Percentiles rank a stretch among this genome's conserved stretches.
Evolutionary conservation across 2,797 vertebrate species (phyloP).

Genomic region (Myotis findleyi): DNA sequence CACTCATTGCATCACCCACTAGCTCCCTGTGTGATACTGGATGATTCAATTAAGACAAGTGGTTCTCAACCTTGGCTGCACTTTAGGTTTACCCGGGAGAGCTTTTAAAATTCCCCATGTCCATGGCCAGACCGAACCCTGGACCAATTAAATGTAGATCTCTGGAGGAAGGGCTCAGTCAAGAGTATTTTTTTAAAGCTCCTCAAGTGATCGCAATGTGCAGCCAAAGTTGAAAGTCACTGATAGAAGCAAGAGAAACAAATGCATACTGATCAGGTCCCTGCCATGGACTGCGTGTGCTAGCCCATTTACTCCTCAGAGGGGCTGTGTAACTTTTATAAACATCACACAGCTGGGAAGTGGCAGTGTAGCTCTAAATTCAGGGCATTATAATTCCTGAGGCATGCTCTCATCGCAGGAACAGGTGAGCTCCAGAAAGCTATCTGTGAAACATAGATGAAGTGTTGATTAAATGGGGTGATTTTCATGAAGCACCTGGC

Average conservation of each 20-base stretch:
- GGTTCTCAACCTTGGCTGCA: conserved; percentile 44
- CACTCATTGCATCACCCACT: neutral
- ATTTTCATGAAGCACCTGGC: neutral
- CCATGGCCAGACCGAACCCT: neutral
- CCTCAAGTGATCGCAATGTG: neutral
- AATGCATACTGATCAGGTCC: neutral
- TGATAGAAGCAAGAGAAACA: neutral
- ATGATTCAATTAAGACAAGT: conserved; percentile 75
- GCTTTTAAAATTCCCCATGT: conserved; percentile 49
- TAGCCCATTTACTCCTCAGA: neutral
- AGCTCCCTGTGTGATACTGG: conserved; percentile 27
- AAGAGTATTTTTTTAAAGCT: conserved; percentile 15
- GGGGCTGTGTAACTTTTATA: neutral
- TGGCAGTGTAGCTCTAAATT: neutral
- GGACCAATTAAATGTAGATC: conserved; percentile 58
- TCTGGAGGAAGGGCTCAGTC: conserved; percentile 46
- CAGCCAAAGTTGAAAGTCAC: conserved; percentile 25
- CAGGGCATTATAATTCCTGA: neutral
- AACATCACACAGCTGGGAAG: neutral
- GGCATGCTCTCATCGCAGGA: neutral
- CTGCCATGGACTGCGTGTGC: neutral
- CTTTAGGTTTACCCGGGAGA: conserved; percentile 56
- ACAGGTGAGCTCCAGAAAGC: neutral
- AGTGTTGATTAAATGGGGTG: neutral
- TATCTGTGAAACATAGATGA: neutral